Conservation (phyloP, 2,797 vertebrate species). For the Triplophysa bombifrons region DNA sequence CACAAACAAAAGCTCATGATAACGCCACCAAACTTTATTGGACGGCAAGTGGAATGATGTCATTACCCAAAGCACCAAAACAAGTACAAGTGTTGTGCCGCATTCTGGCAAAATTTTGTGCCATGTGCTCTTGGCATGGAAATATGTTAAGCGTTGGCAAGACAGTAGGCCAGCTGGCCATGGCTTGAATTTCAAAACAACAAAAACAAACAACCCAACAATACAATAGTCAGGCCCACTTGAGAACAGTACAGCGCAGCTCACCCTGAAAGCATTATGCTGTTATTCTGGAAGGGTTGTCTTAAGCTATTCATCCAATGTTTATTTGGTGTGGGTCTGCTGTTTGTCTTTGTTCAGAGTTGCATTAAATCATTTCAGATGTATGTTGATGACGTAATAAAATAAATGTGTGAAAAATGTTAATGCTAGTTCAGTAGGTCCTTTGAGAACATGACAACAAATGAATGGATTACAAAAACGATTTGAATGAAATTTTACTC, state of each 20-base stretch:
- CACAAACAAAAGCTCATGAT: slow-evolving; percentile 47
- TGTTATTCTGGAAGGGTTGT: slow-evolving; percentile 16
- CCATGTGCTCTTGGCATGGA: slow-evolving; percentile 62
- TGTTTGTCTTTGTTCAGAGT: slow-evolving; percentile 15
- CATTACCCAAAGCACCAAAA: slow-evolving; percentile 60
- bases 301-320: slow-evolving; percentile 21
- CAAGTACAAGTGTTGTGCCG: slow-evolving; percentile 57
- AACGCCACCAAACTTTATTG: slow-evolving; percentile 49
- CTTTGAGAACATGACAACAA: background rate
- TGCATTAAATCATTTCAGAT: background rate
- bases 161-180: slow-evolving; percentile 57
- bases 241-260: slow-evolving; percentile 47
- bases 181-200: slow-evolving; percentile 59
- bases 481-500: background rate
- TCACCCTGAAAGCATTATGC: slow-evolving; percentile 14
- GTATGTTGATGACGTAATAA: background rate
- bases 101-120: slow-evolving; percentile 57
- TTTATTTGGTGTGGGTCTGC: background rate
- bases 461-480: background rate
- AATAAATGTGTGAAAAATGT: background rate
- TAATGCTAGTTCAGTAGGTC: background rate
- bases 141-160: slow-evolving; percentile 60
- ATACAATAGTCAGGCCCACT: slow-evolving; percentile 54
- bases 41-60: slow-evolving; percentile 52
- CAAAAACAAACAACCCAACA: slow-evolving; percentile 61